Evolutionary conservation across 2,113 vertebrate species (phyloP).

Genomic region (Pteruthius melanotis): DNA sequence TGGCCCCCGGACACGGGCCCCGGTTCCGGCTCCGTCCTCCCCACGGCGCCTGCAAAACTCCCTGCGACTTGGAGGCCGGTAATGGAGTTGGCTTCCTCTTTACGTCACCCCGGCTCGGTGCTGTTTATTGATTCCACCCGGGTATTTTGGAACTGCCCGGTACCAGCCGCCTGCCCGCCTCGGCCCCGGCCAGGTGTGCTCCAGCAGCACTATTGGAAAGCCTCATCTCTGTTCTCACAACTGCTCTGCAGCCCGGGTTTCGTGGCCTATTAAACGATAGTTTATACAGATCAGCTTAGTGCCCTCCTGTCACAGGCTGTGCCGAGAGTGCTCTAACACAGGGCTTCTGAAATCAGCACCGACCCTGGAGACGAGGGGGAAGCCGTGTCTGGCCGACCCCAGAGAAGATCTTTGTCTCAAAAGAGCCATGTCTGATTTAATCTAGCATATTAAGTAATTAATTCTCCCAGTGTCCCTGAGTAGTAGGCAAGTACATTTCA

Average conservation of each 20-base stretch:
- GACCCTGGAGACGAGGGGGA: background rate
- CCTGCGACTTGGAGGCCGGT: background rate
- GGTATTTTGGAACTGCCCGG: background rate
- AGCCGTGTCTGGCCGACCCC: background rate
- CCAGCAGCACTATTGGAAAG: background rate
- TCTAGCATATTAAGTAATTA: conserved; percentile 15
- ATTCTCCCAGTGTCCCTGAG: background rate
- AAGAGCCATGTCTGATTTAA: background rate
- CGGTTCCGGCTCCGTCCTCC: background rate
- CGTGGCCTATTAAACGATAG: background rate
- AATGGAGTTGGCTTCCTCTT: conserved; percentile 16
- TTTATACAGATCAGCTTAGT: background rate
- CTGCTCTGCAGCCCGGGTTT: background rate
- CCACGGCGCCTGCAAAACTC: background rate
- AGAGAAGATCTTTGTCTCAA: background rate
- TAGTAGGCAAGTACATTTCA: background rate
- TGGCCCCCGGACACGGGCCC: background rate
- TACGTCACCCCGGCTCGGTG: conserved; percentile 2
- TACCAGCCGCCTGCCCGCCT: background rate
- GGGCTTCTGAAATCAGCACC: background rate
- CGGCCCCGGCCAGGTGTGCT: background rate
- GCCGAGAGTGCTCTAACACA: background rate
- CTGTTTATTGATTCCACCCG: conserved; percentile 38
- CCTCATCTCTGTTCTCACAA: background rate
- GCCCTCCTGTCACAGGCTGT: background rate